phyloP scores from a whole-genome alignment of 2,113 vertebrate genomes.

The Calidris pugnax region DNA sequence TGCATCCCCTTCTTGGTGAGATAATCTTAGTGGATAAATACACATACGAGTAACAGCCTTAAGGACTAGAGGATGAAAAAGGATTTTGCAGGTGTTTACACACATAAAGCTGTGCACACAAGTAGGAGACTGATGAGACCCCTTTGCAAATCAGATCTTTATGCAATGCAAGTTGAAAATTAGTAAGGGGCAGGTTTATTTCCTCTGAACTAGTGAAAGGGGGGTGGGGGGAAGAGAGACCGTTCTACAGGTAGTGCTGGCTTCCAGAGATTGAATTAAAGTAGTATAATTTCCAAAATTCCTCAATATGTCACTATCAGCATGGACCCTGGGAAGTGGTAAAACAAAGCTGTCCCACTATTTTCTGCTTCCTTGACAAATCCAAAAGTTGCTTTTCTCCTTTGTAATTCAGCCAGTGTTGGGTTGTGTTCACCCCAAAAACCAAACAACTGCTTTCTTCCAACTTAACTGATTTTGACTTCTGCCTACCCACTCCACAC shows the following conservation, averaged over 20 bases:
- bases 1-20: background rate
- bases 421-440: background rate
- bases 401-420: background rate
- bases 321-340: background rate
- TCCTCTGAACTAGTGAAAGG: background rate
- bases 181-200: background rate
- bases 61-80: background rate
- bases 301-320: background rate
- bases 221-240: accelerated
- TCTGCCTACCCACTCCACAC: background rate
- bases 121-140: background rate
- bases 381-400: background rate
- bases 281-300: background rate
- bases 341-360: background rate
- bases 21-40: background rate
- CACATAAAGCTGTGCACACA: background rate
- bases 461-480: background rate
- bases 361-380: background rate
- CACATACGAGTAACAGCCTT: background rate
- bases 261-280: background rate
- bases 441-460: background rate
- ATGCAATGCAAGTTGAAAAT: background rate
- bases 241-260: background rate
- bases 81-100: background rate
- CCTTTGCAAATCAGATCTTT: background rate